Base-by-base conservation (phyloP, 1,140 invertebrate species). In the Bombyx mandarina region DNA sequence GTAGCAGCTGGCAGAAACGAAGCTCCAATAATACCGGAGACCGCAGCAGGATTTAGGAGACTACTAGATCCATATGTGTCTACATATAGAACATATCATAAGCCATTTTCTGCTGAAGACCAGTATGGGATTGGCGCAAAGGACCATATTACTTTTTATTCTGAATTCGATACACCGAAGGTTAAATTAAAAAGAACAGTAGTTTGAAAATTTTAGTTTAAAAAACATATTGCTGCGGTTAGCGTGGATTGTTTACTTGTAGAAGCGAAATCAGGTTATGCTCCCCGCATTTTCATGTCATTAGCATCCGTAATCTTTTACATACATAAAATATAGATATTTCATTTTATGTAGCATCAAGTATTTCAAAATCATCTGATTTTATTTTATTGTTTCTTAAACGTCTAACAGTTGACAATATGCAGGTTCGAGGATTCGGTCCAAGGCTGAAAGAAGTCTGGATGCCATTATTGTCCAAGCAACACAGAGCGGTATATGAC, bases 81-180 rank as follows among this genome's bases (percentile, higher is more conserved):
- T 5, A 82, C 75, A 1, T 79, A 86, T 54, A 69, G 81, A 56
- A 44, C 58, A 6, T 67, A 70, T 10, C 70, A 84, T 52, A 77
- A 72, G 42, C 77, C 77, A 0, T 83, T 82, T 54, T 66, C 81
- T 12, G 42, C 63, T 2, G 74, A 82, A 18, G 80, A 86, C n/a
- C 82, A 83, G 51, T 83, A 81, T 47, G 79, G 80, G 0, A 75
- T 86, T 12, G 79, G 67, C 6, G 77, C 79, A 1, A 87, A 87
- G 52, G 82, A 88, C 54, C 82, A 86, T 3, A 83, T 88, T 44
- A 86, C 86, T n/a, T 76, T 79, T 18, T 86, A 86, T 50, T 73
- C 82, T 1, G 81, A 84, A 58, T 75, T 73, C 43, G 67, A 79
- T 55, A 56, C 70, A 6, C 83, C 83, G 3, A 84, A 74, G 71